Evolutionary conservation across 2,888 invertebrate species (phyloP).

Genomic region (Eudemis profundana): DNA sequence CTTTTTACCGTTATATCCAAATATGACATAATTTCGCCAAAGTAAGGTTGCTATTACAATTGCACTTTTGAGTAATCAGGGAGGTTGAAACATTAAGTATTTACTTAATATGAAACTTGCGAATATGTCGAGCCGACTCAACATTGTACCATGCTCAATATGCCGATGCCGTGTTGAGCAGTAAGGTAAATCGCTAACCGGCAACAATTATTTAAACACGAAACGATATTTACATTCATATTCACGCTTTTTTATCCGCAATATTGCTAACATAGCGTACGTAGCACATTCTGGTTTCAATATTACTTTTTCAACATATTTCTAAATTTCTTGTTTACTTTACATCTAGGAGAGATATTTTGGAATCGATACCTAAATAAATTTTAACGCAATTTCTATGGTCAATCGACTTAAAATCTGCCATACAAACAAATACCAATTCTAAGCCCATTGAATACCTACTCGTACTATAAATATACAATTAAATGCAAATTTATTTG

Average conservation of each 20-base stretch:
- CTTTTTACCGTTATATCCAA: neutral
- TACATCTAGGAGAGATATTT: too few relatives aligned
- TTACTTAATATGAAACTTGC: neutral
- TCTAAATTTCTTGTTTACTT: too few relatives aligned
- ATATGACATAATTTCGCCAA: neutral
- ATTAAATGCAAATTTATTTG: too few relatives aligned
- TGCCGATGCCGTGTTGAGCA: neutral
- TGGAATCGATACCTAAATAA: neutral
- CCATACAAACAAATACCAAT: neutral
- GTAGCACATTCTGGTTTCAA: too few relatives aligned
- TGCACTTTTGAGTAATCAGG: neutral
- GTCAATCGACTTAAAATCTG: neutral
- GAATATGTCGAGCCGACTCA: constrained; percentile 1
- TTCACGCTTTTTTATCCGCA: neutral
- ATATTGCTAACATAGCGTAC: too few relatives aligned
- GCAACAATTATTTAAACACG: neutral
- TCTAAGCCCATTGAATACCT: too few relatives aligned
- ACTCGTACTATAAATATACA: too few relatives aligned
- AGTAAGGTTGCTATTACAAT: constrained; percentile 19
- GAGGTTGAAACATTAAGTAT: neutral
- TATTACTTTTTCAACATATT: too few relatives aligned
- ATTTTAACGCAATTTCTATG: neutral
- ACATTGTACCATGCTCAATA: neutral
- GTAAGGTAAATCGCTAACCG: neutral
- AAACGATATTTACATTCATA: neutral